Evolutionary conservation across 2,888 invertebrate species (phyloP), one percentile per base, ranked within the genome.

Genomic region (Xylocampa areola): DNA sequence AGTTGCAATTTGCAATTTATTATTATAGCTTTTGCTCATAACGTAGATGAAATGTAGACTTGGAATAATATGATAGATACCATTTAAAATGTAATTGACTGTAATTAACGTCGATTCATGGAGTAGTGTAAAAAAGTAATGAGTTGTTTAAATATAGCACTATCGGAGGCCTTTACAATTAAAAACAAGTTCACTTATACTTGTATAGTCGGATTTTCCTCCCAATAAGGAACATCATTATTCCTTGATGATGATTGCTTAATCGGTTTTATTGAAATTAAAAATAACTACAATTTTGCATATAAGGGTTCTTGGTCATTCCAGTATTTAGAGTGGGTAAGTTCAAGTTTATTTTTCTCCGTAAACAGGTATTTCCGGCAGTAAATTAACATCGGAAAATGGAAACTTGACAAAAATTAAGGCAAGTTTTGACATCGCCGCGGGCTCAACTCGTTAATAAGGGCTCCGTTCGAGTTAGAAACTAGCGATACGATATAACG

Each of bases 41-140:
- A 16, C 4, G 7, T 16, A 32, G 16, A 50, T 52, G 49, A 53
- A 50, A 71, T 48, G 60, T 59, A 14, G 49, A 13, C n/a, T 17
- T 10, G 41, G n/a, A 37, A 40, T 43, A 55, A 37, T 45, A 30
- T 30, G 32, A 36, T 36, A 49, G 32, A 36, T 36, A 49, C 32
- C 35, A 33, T 49, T 68, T 36, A 57, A 48, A 23, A 19, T 14
- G 13, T 49, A 69, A 68, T 68, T 25, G 71, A 65, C 64, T 68
- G 48, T 32, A 47, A 69, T 69, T 71, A 75, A 40, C 7, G 33
- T 69, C 55, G 54, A 69, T 69, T 69, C 33, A 49, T 40, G 39
- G 54, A 39, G 44, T 25, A 37, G 25, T 23, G 45, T 47, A 70
- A 70, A 65, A 69, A 70, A 65, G 25, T 64, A 66, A 65, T 47